phyloP scores from a whole-genome alignment of 2,113 vertebrate genomes.

The Cichladusa arquata region DNA sequence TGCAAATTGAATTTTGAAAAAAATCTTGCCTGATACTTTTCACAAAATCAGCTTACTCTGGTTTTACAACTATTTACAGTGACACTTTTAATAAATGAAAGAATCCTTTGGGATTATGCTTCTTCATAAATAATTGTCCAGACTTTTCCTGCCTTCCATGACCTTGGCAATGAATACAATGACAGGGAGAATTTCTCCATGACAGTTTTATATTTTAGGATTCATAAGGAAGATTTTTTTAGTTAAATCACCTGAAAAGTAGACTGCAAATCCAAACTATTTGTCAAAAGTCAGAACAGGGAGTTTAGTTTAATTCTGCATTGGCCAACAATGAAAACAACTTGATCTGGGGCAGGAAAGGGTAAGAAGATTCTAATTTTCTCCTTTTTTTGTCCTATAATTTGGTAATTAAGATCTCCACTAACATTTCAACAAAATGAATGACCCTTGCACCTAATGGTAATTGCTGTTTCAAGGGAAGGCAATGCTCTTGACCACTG shows the following conservation, averaged over 20 bases:
- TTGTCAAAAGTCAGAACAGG: background rate
- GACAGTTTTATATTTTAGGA: background rate
- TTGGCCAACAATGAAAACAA: background rate
- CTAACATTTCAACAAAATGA: background rate
- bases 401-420: background rate
- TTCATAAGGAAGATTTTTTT: background rate
- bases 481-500: background rate
- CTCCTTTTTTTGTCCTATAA: background rate
- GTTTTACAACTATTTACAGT: background rate
- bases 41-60: background rate
- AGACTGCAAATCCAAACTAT: background rate
- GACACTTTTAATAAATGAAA: background rate
- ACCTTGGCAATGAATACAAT: slow-evolving; percentile 3
- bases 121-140: slow-evolving; percentile 16
- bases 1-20: slow-evolving; percentile 15
- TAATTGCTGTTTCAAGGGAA: background rate
- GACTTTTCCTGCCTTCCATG: slow-evolving; percentile 32
- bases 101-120: background rate
- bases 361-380: background rate
- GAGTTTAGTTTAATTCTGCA: background rate
- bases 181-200: background rate
- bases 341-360: background rate
- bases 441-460: background rate
- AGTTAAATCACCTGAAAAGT: background rate
- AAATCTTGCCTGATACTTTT: background rate